Percentiles rank a stretch among this genome's conserved stretches.
Evolutionary conservation across 2,113 vertebrate species (phyloP).

Genomic region (Centropus bengalensis): DNA sequence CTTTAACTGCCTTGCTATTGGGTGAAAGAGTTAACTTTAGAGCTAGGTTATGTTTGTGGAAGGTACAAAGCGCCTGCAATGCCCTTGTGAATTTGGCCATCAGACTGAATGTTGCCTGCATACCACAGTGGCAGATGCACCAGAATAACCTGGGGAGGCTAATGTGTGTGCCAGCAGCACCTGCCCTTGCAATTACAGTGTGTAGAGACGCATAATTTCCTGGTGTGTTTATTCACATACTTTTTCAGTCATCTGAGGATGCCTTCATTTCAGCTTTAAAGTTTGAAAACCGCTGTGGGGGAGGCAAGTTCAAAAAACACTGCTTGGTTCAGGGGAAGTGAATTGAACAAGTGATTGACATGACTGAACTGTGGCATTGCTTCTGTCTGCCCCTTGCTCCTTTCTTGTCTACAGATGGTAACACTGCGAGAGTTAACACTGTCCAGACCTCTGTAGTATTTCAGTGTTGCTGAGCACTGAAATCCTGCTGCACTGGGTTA

Average conservation of each 20-base stretch:
- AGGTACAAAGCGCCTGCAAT: background rate
- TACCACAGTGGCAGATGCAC: background rate
- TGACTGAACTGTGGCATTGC: background rate
- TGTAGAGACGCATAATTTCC: background rate
- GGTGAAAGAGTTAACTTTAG: background rate
- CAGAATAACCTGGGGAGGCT: background rate
- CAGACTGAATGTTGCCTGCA: background rate
- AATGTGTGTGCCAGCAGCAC: background rate
- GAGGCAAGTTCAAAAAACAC: background rate
- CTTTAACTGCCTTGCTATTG: background rate
- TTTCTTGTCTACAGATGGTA: background rate
- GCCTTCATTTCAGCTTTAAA: background rate
- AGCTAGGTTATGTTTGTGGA: background rate
- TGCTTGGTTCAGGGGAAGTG: background rate
- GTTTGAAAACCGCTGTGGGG: background rate
- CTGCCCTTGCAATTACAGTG: background rate
- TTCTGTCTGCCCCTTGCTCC: background rate
- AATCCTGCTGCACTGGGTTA: background rate
- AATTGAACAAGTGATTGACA: background rate
- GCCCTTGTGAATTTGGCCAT: background rate
- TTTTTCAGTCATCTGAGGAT: background rate
- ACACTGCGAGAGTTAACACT: background rate
- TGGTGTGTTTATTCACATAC: background rate
- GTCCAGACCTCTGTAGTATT: background rate
- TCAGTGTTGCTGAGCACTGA: background rate